Evolutionary conservation across 2,113 vertebrate genomes (phyloP).

Genomic region (Eptatretus burgeri): DNA sequence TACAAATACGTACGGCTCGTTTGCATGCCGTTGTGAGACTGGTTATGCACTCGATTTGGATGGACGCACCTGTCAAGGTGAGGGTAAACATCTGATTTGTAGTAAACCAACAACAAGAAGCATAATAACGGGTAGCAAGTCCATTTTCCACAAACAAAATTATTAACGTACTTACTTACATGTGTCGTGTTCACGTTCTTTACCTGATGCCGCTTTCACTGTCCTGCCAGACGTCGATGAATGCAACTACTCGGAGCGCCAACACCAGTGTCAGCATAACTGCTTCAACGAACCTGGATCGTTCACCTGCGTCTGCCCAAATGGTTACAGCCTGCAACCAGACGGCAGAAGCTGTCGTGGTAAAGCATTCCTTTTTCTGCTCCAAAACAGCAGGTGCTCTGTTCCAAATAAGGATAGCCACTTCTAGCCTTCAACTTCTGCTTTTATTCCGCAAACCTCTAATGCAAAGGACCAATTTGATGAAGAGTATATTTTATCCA

Average conservation of each 20-base stretch:
- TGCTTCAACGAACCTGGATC: neutral
- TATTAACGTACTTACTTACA: constrained; percentile 12
- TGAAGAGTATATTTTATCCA: too few relatives aligned
- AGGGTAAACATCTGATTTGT: neutral
- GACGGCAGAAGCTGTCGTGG: neutral
- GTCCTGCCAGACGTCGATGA: neutral
- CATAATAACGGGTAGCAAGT: too few relatives aligned
- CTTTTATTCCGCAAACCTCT: too few relatives aligned
- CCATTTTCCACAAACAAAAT: neutral
- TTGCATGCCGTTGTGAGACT: neutral
- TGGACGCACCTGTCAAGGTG: constrained; percentile 4
- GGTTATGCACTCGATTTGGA: neutral
- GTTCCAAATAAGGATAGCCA: too few relatives aligned
- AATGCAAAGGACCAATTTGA: too few relatives aligned
- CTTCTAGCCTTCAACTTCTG: too few relatives aligned
- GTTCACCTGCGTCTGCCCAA: neutral
- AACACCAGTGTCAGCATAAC: neutral
- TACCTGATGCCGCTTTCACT: too few relatives aligned
- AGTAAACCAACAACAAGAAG: too few relatives aligned
- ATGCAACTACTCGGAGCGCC: constrained; percentile 1
- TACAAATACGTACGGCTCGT: constrained; percentile 1
- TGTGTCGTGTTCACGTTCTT: constrained; percentile 9
- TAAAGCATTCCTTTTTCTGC: neutral
- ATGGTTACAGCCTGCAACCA: neutral
- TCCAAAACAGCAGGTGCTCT: too few relatives aligned